Evolutionary conservation across 2,113 vertebrate genomes (phyloP), one percentile per base, ranked within the genome.

Genomic region (Xerus inauris): DNA sequence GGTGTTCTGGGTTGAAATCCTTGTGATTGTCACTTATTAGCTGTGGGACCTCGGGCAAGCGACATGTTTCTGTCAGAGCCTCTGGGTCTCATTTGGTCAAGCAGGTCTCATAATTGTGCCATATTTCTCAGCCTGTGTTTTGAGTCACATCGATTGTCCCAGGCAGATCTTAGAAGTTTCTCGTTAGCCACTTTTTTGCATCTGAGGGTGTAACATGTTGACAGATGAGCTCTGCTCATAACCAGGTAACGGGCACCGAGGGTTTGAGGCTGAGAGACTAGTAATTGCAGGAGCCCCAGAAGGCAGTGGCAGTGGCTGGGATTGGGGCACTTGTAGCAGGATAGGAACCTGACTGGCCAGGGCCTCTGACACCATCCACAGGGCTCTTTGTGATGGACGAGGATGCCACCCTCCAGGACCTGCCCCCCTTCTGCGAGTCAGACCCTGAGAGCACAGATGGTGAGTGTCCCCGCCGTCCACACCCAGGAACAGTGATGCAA

Each of bases 311-410:
- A 1, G 49, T 38, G 51, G 24, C 24, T 1, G 13, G 8, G 1
- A n/a, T 13, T 1, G 28, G 42, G 24, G 26, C 3, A 0, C 16
- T 2, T 3, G 64, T 13, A 3, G 2, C 2, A 13, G 8, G 54
- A 67, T 0, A 0, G 64, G 24, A 35, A 8, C 71, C 84, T 17
- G 0, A 83, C 82, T 3, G 28, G n/a, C 40, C 14, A 0, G 19
- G 54, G 40, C 65, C 79, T 65, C 69, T 35, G 0, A 11, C 0
- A 0, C 30, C 79, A 2, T 76, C 40, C 88, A 5, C 98, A 99
- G 99, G 99, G 47, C 99, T 99, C 30, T 99, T 99, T 92, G 98
- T 99, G 45, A 99, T 99, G 99, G 99, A 99, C 1, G 99, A 99
- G 96, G 99, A 99, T 19, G 99, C 99, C 13, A 97, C 99, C 67